Evolutionary conservation across 1,140 invertebrate species (phyloP).

Genomic region (Drosophila eugracilis): DNA sequence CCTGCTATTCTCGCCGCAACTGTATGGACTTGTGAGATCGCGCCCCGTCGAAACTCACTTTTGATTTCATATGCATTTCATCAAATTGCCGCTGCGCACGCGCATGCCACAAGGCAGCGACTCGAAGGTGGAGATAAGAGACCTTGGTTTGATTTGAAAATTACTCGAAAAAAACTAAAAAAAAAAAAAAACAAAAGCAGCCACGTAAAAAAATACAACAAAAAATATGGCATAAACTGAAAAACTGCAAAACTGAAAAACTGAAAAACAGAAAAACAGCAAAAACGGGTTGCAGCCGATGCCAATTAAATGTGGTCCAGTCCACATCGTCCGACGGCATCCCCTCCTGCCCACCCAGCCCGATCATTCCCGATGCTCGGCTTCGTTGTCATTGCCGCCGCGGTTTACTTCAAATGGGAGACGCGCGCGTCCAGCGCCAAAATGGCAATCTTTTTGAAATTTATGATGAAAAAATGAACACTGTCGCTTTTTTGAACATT

Average conservation of each 20-base stretch:
- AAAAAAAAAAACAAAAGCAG: conserved; percentile 26
- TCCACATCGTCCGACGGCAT: too few relatives aligned
- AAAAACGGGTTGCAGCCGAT: conserved; percentile 58
- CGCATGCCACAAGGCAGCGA: conserved; percentile 52
- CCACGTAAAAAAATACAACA: conserved; percentile 19
- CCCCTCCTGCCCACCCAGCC: background rate
- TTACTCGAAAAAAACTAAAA: conserved; percentile 54
- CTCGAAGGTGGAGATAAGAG: conserved; percentile 39
- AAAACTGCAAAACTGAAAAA: too few relatives aligned
- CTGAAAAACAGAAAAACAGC: conserved; percentile 23
- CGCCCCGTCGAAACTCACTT: conserved; percentile 75
- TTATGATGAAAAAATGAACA: conserved; percentile 83
- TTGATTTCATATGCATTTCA: conserved; percentile 83
- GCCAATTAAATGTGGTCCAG: conserved; percentile 75
- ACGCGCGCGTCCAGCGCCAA: conserved; percentile 68
- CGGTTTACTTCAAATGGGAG: conserved; percentile 75
- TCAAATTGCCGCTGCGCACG: conserved; percentile 81
- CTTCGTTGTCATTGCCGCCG: conserved; percentile 72
- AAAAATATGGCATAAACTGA: conserved; percentile 5
- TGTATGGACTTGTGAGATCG: background rate
- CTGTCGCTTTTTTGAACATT: conserved; percentile 82
- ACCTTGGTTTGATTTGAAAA: conserved; percentile 83
- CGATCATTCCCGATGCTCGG: background rate
- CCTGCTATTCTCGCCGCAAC: background rate
- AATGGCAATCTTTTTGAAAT: conserved; percentile 82